These are phyloP conservation scores for Anolis carolinensis DNA, from an alignment of 2,113 vertebrate species.

Conservation along the genomic window DNA sequence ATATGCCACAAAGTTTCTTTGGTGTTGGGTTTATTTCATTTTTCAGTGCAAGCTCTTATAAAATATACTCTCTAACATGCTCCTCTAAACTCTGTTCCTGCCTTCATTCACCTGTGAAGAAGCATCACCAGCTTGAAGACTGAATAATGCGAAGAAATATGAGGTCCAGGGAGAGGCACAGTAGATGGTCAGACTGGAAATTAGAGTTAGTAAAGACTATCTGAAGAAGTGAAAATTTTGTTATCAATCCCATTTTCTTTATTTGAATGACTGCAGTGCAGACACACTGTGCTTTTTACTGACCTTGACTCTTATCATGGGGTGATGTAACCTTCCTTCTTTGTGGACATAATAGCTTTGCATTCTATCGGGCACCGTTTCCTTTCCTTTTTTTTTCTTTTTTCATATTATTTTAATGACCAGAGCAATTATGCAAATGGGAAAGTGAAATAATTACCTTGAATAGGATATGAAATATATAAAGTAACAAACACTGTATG, in stretches of 20 bases:
- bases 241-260: conserved; percentile 45
- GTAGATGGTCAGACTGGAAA: conserved; percentile 30
- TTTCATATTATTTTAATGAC: conserved; percentile 68
- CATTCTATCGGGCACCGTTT: conserved; percentile 51
- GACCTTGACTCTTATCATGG: conserved; percentile 56
- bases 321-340: conserved; percentile 57
- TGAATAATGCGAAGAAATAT: not conserved
- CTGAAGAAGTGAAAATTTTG: conserved; percentile 25
- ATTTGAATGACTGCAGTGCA: conserved; percentile 40
- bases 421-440: conserved; percentile 70
- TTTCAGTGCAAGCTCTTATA: not conserved
- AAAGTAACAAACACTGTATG: not conserved
- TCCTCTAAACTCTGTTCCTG: not conserved
- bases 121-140: not conserved
- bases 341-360: conserved; percentile 57
- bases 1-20: not conserved
- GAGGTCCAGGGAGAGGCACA: not conserved
- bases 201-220: conserved; percentile 11
- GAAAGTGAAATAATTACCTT: conserved; percentile 52
- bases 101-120: not conserved
- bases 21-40: not conserved
- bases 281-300: conserved; percentile 23
- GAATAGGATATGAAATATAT: conserved; percentile 57
- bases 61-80: not conserved
- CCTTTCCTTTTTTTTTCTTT: conserved; percentile 55